Evolutionary conservation across 2,888 invertebrate species (phyloP).

Genomic region (Calliopum simillimum): DNA sequence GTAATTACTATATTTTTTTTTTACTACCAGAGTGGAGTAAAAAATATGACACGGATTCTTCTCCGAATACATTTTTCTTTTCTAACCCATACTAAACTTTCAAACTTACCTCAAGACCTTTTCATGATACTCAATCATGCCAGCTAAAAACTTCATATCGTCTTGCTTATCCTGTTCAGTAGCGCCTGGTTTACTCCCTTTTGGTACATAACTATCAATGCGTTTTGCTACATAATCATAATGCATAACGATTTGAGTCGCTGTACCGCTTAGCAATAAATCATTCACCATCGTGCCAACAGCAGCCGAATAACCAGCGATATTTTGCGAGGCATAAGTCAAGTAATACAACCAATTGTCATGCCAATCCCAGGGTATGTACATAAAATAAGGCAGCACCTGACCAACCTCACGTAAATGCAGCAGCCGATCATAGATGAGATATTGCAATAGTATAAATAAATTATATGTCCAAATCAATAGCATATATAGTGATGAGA

Average conservation of each 20-base stretch:
- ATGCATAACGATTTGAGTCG: slow-evolving; percentile 57
- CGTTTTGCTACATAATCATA: slow-evolving; percentile 49
- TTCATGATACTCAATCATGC: slow-evolving; percentile 43
- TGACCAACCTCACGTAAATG: slow-evolving; percentile 42
- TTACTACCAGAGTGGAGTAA: too few relatives aligned
- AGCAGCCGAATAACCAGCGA: slow-evolving; percentile 49
- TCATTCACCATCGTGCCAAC: slow-evolving; percentile 52
- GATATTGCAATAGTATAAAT: slow-evolving; percentile 50
- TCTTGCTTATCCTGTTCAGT: neutral
- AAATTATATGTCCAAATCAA: slow-evolving; percentile 60
- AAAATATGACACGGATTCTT: too few relatives aligned
- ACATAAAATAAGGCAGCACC: slow-evolving; percentile 47
- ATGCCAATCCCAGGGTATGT: slow-evolving; percentile 47
- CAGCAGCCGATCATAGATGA: slow-evolving; percentile 46
- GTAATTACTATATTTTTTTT: too few relatives aligned
- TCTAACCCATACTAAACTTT: too few relatives aligned
- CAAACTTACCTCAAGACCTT: slow-evolving; percentile 47
- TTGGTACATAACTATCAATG: slow-evolving; percentile 35
- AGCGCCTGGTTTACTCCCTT: slow-evolving; percentile 22
- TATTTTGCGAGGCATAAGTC: slow-evolving; percentile 45
- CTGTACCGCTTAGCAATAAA: slow-evolving; percentile 51
- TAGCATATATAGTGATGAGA: slow-evolving; percentile 53
- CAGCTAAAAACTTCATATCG: slow-evolving; percentile 38
- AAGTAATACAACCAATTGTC: slow-evolving; percentile 46
- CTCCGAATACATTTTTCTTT: too few relatives aligned